A percentile compares a stretch with the other conserved stretches of the same genome.
phyloP scores from a whole-genome alignment of 2,888 invertebrate species.

The Nephrotoma flavescens region DNA sequence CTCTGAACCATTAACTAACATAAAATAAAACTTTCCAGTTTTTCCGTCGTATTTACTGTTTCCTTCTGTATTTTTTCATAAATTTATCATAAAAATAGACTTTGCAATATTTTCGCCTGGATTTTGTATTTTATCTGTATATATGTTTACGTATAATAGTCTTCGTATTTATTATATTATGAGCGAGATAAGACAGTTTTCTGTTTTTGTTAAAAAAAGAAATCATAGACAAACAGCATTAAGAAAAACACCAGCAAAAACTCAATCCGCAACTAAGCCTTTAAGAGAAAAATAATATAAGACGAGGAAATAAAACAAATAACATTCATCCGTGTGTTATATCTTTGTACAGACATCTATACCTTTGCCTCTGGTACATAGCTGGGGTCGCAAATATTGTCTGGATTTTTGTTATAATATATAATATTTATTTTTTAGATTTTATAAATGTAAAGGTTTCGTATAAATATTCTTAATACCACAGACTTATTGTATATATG shows the following conservation, averaged over 20 bases:
- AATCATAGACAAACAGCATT: background rate
- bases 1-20: background rate
- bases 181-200: background rate
- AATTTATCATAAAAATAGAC: background rate
- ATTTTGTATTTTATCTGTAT: background rate
- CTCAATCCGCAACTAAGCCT: background rate
- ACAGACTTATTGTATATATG: background rate
- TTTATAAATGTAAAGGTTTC: background rate
- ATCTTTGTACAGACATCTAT: background rate
- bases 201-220: background rate
- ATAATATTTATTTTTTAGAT: background rate
- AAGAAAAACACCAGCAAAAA: background rate
- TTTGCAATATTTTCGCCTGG: background rate
- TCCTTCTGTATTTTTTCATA: background rate
- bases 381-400: background rate
- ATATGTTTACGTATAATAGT: background rate
- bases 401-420: background rate
- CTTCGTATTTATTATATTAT: background rate
- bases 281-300: background rate
- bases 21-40: background rate
- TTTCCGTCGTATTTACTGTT: background rate
- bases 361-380: background rate
- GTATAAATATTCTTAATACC: background rate
- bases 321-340: background rate
- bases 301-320: background rate